Evolutionary conservation across 2,888 invertebrate species (phyloP).

Genomic region (Norana najaformis): DNA sequence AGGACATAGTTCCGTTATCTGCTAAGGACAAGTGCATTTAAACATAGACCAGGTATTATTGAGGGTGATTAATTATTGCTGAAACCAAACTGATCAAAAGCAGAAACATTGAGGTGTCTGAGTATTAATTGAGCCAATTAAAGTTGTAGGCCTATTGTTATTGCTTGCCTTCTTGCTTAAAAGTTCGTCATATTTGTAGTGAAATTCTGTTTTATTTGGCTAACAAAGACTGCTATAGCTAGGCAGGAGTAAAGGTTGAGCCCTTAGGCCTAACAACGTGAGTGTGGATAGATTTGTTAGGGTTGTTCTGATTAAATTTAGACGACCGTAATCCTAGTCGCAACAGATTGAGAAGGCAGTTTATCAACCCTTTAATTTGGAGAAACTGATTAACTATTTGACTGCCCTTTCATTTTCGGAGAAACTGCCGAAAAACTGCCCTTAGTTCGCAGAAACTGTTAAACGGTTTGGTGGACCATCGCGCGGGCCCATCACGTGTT

Average conservation of each 20-base stretch:
- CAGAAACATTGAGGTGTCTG: neutral
- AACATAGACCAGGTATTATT: neutral
- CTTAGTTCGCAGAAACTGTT: neutral
- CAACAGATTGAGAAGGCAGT: neutral
- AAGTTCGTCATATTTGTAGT: neutral
- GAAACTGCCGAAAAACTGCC: neutral
- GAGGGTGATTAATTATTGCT: neutral
- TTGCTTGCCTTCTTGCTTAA: neutral
- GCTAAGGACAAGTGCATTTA: neutral
- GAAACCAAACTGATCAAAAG: neutral
- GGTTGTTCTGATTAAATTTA: too few species aligned
- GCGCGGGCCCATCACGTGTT: neutral
- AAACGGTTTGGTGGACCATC: neutral
- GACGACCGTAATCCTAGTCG: too few species aligned
- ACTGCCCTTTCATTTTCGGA: neutral
- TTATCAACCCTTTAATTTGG: neutral
- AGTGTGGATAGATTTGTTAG: neutral
- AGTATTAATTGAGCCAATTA: constrained; percentile 13
- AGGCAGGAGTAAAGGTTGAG: neutral
- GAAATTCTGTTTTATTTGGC: neutral
- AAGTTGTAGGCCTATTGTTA: neutral
- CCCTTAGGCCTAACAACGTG: neutral
- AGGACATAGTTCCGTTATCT: neutral
- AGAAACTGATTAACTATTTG: neutral
- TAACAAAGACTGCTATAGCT: neutral